Percentiles rank a stretch among this genome's conserved stretches.
Evolutionary conservation across 2,888 invertebrate genomes (phyloP).

Genomic region (Pherbina coryleti): DNA sequence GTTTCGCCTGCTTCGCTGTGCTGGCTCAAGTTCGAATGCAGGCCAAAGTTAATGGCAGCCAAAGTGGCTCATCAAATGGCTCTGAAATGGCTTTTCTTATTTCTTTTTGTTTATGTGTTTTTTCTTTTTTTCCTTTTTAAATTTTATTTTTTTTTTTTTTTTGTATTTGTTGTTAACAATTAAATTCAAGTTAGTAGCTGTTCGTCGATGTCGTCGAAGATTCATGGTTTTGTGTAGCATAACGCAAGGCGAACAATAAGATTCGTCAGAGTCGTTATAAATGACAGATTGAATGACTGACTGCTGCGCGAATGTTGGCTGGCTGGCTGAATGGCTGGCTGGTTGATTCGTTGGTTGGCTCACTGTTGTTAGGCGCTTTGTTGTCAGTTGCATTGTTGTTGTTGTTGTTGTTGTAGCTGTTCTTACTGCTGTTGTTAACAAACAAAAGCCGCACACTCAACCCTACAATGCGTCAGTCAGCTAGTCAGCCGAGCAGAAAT

Average conservation of each 20-base stretch:
- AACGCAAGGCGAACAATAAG: background rate
- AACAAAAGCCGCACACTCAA: background rate
- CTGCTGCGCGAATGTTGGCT: background rate
- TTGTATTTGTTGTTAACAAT: constrained; percentile 8
- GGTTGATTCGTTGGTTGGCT: background rate
- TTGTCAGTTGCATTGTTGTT: background rate
- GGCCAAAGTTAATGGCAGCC: constrained; percentile 24
- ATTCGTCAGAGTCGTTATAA: background rate
- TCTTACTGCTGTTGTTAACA: background rate
- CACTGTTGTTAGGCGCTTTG: background rate
- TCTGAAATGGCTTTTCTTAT: too few species aligned
- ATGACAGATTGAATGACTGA: constrained; percentile 19
- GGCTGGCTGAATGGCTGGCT: background rate
- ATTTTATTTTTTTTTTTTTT: background rate
- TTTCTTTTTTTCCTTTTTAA: background rate
- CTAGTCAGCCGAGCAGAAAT: constrained; percentile 18
- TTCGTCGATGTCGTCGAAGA: background rate
- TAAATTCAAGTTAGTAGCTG: constrained; percentile 5
- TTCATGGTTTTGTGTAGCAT: background rate
- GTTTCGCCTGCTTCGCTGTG: background rate
- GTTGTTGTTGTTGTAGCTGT: background rate
- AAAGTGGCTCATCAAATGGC: background rate
- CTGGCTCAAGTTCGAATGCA: constrained; percentile 19
- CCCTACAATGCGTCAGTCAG: background rate
- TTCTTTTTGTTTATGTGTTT: background rate